Evolutionary conservation across 2,797 vertebrate species (phyloP).

Genomic region (Enteromius treurensis): DNA sequence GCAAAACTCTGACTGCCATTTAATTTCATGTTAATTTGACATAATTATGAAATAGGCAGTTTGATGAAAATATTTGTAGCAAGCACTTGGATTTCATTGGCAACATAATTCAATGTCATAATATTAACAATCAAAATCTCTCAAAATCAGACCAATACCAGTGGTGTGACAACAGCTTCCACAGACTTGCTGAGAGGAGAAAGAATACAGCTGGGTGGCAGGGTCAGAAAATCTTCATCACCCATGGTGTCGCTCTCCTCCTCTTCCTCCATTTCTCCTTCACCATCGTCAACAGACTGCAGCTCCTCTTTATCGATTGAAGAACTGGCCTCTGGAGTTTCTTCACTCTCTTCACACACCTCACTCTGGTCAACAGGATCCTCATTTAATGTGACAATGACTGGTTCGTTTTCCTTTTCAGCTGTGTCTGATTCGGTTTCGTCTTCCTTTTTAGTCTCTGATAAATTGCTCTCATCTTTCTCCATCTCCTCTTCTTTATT

Average conservation of each 20-base stretch:
- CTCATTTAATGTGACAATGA: background rate
- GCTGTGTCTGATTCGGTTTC: conserved; percentile 4
- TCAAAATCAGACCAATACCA: conserved; percentile 69
- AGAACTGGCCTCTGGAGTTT: background rate
- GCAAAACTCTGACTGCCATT: background rate
- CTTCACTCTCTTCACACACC: conserved; percentile 28
- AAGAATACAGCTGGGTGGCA: conserved; percentile 75
- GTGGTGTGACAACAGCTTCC: conserved; percentile 79
- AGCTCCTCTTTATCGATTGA: background rate
- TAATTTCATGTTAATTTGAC: background rate
- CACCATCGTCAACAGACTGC: background rate
- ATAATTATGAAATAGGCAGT: conserved; percentile 7
- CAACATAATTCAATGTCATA: background rate
- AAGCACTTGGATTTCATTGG: background rate
- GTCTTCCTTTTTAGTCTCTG: background rate
- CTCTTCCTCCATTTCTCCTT: conserved; percentile 25
- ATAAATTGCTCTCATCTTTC: background rate
- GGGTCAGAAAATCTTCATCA: conserved; percentile 68
- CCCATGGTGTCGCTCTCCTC: conserved; percentile 49
- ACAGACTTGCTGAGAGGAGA: conserved; percentile 83
- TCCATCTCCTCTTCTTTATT: background rate
- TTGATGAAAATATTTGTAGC: background rate
- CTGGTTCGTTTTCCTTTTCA: conserved; percentile 27
- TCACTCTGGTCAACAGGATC: conserved; percentile 39
- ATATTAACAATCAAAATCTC: background rate